Base-by-base conservation (phyloP, 2,888 invertebrate genomes). In the Pristionchus entomophagus region DNA sequence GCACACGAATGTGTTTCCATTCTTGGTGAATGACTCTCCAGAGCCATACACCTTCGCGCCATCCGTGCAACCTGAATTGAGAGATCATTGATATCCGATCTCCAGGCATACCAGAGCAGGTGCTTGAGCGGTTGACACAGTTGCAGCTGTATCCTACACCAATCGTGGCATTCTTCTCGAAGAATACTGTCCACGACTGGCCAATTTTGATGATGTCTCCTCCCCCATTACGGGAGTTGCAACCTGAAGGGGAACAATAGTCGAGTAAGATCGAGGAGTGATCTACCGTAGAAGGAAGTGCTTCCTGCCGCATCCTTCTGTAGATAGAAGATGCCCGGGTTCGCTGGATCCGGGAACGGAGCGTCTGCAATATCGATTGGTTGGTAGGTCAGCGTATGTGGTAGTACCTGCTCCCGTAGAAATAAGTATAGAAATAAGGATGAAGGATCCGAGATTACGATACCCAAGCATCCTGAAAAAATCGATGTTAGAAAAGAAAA, bases 401-500 rank as follows among this genome's bases (percentile, higher is more conserved):
- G 26, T 2, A 19, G 38, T 32, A 80, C 78, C 78, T 80, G 78
- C 49, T 80, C 78, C 78, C 19, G 6, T 22, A 32, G 29, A 19
- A 32, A 80, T 14, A 22, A 8, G 29, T 80, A 51, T 51, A 17
- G 32, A 80, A 32, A 35, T 14, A 35, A 51, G 51, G 49, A 80
- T 51, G 51, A 80, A 51, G 51, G 41, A 80, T 32, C 73, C 73
- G 51, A 80, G 19, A 45, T 38, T 77, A 26, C n/a, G 26, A 49
- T 29, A 49, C 78, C 78, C 78, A 80, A 80, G 78, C 78, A 80
- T 80, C 51, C 78, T 80, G 78, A 29, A 80, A 26, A 22, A 19
- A 32, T 29, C 29, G 29, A 38, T 73, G 14, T 35, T 22, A 29
- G 14, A 38, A 12, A 77, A 26, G 51, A 14, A 51, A 51, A 8